Evolutionary conservation across 2,888 invertebrate genomes (phyloP), one percentile per base, ranked within the genome.

Genomic region (Drosophila koepferae): DNA sequence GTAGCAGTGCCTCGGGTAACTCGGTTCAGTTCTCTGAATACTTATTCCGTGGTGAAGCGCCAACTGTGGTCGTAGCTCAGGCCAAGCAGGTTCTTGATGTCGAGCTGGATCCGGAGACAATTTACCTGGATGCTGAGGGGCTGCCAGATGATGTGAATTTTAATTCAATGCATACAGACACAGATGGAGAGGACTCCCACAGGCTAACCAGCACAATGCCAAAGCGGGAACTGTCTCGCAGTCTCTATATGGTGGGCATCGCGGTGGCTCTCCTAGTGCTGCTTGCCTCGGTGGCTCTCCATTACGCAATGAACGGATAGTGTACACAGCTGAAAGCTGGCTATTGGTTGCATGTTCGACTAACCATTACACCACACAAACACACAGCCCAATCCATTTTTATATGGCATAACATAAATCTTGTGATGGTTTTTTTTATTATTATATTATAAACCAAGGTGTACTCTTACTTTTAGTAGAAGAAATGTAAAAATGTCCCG

Each of bases 41-140:
- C 92, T 93, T 98, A 62, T 98, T 98, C 91, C 97, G 98, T 31
- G 98, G 98, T 0, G 98, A 98, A 93, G 96, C 96, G 0, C 95
- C 96, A 0, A 95, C 96, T 12, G 98, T 98, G 86, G 97, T 97
- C 0, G 94, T 97, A 48, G 94, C 96, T 44, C 96, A 98, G 2
- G 95, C 97, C 8, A 94, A 96, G 82, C 98, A 98, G 91, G 94
- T 98, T 62, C 94, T 98, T 16, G 97, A 97, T 91, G 93, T 98
- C 51, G 94, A 95, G 80, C 95, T 97, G 60, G 94, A 95, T 16
- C 96, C 96, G 83, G 94, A 95, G 9, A 95, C 96, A 81, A 95
- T 96, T 14, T 94, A 96, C 54, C 95, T 95, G 74, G 96, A 97
- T 82, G 94, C 96, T 34, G 98, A 98, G 93, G 95, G 96, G 2